Evolutionary conservation across 2,888 invertebrate species (phyloP), one percentile per base, ranked within the genome.

Genomic region (Heterodera filipjevi): DNA sequence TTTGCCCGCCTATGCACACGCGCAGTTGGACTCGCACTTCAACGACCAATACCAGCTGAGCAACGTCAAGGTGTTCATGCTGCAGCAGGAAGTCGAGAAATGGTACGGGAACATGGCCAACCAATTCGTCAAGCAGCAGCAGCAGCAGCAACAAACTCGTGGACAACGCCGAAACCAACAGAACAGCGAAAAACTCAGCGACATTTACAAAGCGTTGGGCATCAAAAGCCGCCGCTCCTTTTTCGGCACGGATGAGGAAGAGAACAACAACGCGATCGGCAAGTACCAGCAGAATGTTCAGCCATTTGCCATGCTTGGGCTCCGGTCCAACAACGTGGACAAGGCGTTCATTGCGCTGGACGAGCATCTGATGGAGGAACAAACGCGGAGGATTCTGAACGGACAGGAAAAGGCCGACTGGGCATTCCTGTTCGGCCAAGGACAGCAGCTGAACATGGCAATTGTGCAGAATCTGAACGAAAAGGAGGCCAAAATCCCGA

Each of bases 271-370:
- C 19, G 33, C 32, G 49, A 71, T 46, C 22, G 71, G 30, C 66
- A 44, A 66, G 35, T 39, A 35, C 46, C 22, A 32, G 70, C 35
- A 76, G 53, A 22, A 71, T 14, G 22, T 70, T 32, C 46, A 71
- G 33, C 77, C 77, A 19, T 78, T 78, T 39, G 78, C 74, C 73
- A 68, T 75, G 66, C 22, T 75, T 35, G 64, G 33, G 44, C 44
- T 53, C 19, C 66, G 75, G 39, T 53, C 68, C 12, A 68, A 68
- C 68, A 35, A 68, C 35, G 82, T 87, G 81, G 87, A 89, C 80
- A 82, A 80, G 79, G 84, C 83, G 71, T 77, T 87, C 27, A 81
- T 87, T 74, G 86, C 87, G 72, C 66, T 88, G 68, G 84, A 83
- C 66, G 80, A 81, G 32, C 79, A 86, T 76, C 53, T 72, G 46